Evolutionary conservation across 2,888 invertebrate species (phyloP).

Genomic region (Heliconius aoede): DNA sequence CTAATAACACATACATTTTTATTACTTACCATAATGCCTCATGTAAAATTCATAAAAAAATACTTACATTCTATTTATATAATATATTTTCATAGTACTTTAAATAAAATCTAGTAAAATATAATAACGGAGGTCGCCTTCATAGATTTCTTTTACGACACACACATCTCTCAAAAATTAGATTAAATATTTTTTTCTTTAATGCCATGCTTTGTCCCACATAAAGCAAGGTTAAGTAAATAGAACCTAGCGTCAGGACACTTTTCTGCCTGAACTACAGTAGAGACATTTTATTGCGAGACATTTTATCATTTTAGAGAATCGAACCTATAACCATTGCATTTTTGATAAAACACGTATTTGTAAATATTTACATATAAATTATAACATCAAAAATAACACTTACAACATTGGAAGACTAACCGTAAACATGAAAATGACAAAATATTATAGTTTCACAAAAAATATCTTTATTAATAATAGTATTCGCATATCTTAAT

Average conservation of each 20-base stretch:
- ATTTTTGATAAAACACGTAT: not conserved
- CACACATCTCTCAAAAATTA: not conserved
- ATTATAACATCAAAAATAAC: constrained; percentile 17
- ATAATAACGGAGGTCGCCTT: not conserved
- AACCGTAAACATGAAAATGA: not conserved
- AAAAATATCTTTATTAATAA: not conserved
- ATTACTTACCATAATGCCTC: constrained; percentile 13
- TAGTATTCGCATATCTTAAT: not conserved
- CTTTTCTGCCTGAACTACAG: not conserved
- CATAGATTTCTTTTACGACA: not conserved
- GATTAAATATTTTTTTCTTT: not conserved
- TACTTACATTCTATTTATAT: constrained; percentile 15
- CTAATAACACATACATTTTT: not conserved
- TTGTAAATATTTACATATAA: not conserved
- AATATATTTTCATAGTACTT: not conserved
- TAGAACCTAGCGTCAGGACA: no score
- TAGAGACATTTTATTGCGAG: not conserved
- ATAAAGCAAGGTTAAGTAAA: no score
- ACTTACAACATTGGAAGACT: constrained; percentile 16
- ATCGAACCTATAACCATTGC: not conserved
- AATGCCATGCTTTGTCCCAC: not conserved
- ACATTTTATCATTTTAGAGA: not conserved
- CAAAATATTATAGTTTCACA: not conserved
- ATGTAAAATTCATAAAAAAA: constrained; percentile 25
- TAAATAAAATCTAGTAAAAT: not conserved